A percentile compares a stretch with the other conserved stretches of the same genome.
phyloP scores from a whole-genome alignment of 1,140 invertebrate species.

The Papilio glaucus region DNA sequence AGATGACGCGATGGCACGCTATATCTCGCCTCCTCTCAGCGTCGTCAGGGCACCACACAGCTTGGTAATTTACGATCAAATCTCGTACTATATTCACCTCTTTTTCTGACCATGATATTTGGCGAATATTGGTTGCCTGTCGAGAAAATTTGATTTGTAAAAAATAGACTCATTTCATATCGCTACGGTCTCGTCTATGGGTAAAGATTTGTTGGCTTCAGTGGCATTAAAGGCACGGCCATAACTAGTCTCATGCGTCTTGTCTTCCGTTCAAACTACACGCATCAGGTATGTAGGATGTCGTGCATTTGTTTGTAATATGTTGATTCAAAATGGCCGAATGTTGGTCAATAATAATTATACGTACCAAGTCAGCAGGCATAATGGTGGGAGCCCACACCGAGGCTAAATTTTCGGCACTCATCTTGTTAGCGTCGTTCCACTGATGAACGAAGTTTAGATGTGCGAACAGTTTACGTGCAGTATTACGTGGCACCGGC shows the following conservation, averaged over 20 bases:
- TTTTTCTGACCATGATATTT: slow-evolving; percentile 85
- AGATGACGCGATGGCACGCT: slow-evolving; percentile 88
- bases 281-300: no score
- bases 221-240: no score
- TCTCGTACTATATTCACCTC: slow-evolving; percentile 89
- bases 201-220: no score
- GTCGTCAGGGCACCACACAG: slow-evolving; percentile 82
- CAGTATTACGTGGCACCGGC: slow-evolving; percentile 88
- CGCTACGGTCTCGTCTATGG: no score
- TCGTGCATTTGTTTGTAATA: no score
- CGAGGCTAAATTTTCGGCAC: slow-evolving; percentile 90
- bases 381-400: slow-evolving; percentile 93
- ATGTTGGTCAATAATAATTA: not conserved
- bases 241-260: no score
- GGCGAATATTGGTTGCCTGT: slow-evolving; percentile 65
- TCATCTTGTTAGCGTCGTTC: slow-evolving; percentile 90
- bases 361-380: slow-evolving; percentile 85
- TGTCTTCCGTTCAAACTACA: no score
- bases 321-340: no score
- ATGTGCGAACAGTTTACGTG: slow-evolving; percentile 90
- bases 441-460: slow-evolving; percentile 91
- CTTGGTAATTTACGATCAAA: slow-evolving; percentile 85
- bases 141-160: slow-evolving; percentile 32
- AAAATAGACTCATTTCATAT: no score
- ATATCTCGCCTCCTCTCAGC: slow-evolving; percentile 86